A percentile compares a stretch with the other conserved stretches of the same genome.
These are phyloP conservation scores for Listronotus bonariensis DNA, from an alignment of 1,140 invertebrate species.

Conservation along the genomic window DNA sequence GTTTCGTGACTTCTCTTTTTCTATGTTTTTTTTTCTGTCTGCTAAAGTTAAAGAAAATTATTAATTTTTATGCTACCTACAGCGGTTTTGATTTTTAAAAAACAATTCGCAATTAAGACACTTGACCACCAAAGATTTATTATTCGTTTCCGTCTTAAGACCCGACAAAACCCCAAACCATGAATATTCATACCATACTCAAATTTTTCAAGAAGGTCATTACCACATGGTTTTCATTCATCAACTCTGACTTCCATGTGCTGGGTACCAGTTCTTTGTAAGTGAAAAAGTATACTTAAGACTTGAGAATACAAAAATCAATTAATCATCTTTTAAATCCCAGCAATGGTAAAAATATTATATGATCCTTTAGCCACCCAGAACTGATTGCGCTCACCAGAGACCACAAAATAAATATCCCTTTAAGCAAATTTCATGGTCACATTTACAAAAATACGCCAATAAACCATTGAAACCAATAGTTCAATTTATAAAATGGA, in stretches of 20 bases:
- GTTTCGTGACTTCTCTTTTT: no score
- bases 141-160: slow-evolving; percentile 32
- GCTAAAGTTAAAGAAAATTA: no score
- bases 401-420: neutral
- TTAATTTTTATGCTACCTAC: no score
- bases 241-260: slow-evolving; percentile 31
- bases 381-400: slow-evolving; percentile 7
- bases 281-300: slow-evolving; percentile 4
- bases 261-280: slow-evolving; percentile 17
- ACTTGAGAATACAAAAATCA: slow-evolving; percentile 14
- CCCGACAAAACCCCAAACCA: slow-evolving; percentile 28
- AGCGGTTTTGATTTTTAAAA: slow-evolving; percentile 7
- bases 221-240: slow-evolving; percentile 38
- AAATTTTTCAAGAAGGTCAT: slow-evolving; percentile 35
- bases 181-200: slow-evolving; percentile 35
- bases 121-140: slow-evolving; percentile 33
- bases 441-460: no score
- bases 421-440: neutral
- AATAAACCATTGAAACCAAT: no score
- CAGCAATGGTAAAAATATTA: slow-evolving; percentile 15
- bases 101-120: slow-evolving; percentile 28
- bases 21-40: no score
- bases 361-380: slow-evolving; percentile 12
- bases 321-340: slow-evolving; percentile 34
- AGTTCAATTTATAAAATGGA: no score